Percentiles rank a stretch among this genome's conserved stretches.
These are phyloP conservation scores for Ascidia mentula DNA, from an alignment of 23 tunicate genomes.

Conservation along the genomic window DNA sequence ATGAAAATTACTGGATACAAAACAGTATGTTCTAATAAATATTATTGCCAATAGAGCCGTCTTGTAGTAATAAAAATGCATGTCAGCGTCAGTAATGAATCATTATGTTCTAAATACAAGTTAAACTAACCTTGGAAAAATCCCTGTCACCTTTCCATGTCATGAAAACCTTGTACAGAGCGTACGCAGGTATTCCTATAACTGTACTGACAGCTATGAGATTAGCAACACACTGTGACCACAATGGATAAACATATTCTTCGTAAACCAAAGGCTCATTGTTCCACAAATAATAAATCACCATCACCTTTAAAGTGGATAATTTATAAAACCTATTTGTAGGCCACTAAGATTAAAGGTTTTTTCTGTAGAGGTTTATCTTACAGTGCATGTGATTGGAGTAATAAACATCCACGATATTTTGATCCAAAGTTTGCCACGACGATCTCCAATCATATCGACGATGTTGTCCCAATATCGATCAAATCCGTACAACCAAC, in stretches of 20 bases:
- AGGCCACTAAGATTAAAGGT: too few species aligned
- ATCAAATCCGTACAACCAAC: slow-evolving; percentile 13
- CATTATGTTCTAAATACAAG: background rate
- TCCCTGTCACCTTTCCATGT: background rate
- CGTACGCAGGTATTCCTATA: background rate
- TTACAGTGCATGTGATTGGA: slow-evolving; percentile 1
- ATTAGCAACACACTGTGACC: background rate
- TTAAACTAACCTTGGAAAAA: background rate
- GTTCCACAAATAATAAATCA: background rate
- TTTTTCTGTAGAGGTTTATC: background rate
- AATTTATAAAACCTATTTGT: too few species aligned
- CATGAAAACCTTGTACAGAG: background rate
- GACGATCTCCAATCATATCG: slow-evolving; percentile 4
- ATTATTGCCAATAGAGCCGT: too few species aligned
- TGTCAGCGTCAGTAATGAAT: too few species aligned
- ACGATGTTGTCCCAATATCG: background rate
- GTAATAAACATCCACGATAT: background rate
- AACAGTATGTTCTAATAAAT: too few species aligned
- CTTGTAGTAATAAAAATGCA: too few species aligned
- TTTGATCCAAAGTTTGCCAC: slow-evolving; percentile 6
- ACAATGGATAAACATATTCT: background rate
- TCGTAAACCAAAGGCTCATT: background rate
- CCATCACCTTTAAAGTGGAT: background rate
- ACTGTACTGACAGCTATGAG: background rate
- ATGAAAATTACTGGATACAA: too few species aligned